Conservation (phyloP, 2,888 invertebrate genomes). For the Drosophila hamatofila region DNA sequence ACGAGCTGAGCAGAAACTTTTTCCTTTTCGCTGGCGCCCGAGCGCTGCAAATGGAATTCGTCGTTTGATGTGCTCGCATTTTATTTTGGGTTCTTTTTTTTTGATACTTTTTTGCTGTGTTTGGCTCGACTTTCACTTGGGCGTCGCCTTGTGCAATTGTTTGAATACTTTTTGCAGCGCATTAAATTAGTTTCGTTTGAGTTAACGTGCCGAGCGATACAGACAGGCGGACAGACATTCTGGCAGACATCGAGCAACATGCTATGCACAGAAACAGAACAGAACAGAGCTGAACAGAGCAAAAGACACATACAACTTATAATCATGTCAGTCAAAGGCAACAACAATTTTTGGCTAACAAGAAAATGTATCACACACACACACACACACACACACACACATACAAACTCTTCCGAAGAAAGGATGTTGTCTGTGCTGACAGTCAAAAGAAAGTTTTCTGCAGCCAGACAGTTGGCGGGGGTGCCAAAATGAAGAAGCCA, state of each 20-base stretch:
- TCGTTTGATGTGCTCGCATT: conserved; percentile 75
- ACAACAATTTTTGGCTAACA: conserved; percentile 57
- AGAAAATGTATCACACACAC: conserved; percentile 54
- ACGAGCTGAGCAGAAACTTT: conserved; percentile 56
- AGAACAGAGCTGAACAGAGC: conserved; percentile 1
- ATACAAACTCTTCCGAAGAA: background rate
- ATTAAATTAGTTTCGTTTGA: conserved; percentile 83
- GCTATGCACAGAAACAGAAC: conserved; percentile 37
- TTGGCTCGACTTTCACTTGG: conserved; percentile 67
- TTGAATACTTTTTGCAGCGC: conserved; percentile 81
- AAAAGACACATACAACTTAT: conserved; percentile 70
- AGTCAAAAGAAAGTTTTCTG: conserved; percentile 60
- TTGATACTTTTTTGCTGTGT: background rate
- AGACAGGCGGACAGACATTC: conserved; percentile 33
- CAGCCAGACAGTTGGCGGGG: conserved; percentile 42
- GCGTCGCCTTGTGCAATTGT: conserved; percentile 80
- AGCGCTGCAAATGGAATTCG: conserved; percentile 75
- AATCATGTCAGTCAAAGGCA: conserved; percentile 81
- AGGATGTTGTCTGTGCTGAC: conserved; percentile 45
- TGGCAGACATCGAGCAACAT: conserved; percentile 25
- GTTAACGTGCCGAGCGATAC: conserved; percentile 74
- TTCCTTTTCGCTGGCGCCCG: conserved; percentile 67
- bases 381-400: conserved; percentile 7
- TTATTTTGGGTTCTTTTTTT: conserved; percentile 14
- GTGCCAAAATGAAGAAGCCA: conserved; percentile 49